Conservation (phyloP, 2,888 invertebrate species). For the Drosophila stalkeri region DNA sequence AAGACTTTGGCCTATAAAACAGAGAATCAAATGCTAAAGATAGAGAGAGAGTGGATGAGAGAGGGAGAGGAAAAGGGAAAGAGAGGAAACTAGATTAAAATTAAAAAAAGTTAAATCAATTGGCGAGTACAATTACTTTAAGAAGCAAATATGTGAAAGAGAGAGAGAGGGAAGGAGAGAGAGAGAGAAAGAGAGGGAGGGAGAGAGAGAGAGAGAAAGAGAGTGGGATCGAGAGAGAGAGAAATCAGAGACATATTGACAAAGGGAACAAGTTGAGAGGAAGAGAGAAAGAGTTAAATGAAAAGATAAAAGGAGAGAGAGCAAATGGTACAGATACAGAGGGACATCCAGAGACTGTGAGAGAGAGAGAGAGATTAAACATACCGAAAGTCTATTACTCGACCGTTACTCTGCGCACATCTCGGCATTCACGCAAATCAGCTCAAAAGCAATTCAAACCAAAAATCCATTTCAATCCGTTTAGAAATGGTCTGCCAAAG, state of each 20-base stretch:
- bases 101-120: not conserved
- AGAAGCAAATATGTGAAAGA: not conserved
- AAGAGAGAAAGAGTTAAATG: too few relatives aligned
- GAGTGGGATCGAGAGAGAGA: not conserved
- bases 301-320: too few relatives aligned
- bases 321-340: too few relatives aligned
- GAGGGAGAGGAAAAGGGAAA: not conserved
- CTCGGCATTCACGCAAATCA: constrained; percentile 1
- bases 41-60: not conserved
- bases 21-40: not conserved
- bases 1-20: constrained; percentile 48
- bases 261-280: too few relatives aligned
- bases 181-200: not conserved
- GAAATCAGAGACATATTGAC: too few relatives aligned
- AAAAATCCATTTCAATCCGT: not conserved
- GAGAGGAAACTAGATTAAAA: not conserved
- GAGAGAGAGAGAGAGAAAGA: not conserved
- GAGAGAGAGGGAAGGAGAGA: not conserved
- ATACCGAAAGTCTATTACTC: too few relatives aligned
- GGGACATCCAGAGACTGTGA: too few relatives aligned
- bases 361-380: too few relatives aligned
- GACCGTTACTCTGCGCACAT: not conserved
- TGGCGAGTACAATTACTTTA: not conserved
- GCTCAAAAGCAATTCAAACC: not conserved
- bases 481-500: constrained; percentile 33